Conservation (phyloP, 2,797 vertebrate genomes). For the Mionectes olivaceus region DNA sequence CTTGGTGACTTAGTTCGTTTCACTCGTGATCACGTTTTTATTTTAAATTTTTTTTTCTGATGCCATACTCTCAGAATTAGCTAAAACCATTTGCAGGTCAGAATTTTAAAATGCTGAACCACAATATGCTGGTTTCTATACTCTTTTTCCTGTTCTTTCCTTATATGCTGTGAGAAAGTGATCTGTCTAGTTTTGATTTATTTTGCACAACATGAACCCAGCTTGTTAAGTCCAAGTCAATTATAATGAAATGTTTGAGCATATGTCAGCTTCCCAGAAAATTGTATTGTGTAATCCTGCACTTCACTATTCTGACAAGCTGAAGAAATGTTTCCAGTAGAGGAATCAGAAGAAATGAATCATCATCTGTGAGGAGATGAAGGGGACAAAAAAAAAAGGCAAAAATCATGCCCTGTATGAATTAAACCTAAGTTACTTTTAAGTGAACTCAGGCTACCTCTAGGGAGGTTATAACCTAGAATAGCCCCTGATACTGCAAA, state of each 20-base stretch:
- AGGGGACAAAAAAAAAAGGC: accelerated
- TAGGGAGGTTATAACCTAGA: neutral
- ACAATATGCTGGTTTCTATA: neutral
- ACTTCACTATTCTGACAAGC: slow-evolving; percentile 24
- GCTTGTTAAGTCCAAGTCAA: slow-evolving; percentile 43
- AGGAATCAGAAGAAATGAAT: slow-evolving; percentile 19
- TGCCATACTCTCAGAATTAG: neutral
- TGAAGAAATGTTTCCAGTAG: slow-evolving; percentile 36
- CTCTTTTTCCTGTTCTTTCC: neutral
- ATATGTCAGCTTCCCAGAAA: slow-evolving; percentile 36
- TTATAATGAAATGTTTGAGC: slow-evolving; percentile 36
- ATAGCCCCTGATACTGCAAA: neutral
- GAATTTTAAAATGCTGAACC: neutral
- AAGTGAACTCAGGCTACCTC: neutral
- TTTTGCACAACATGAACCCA: slow-evolving; percentile 8
- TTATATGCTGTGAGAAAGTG: neutral
- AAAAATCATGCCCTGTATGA: neutral
- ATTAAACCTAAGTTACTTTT: neutral
- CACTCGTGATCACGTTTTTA: neutral
- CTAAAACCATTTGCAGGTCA: neutral
- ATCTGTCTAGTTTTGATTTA: slow-evolving; percentile 22
- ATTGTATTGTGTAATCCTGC: slow-evolving; percentile 2
- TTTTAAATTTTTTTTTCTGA: neutral
- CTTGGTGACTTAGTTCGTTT: neutral
- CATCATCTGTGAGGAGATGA: neutral